These are phyloP conservation scores for Sesamia inferens DNA, from an alignment of 2,888 invertebrate species.

Conservation along the genomic window DNA sequence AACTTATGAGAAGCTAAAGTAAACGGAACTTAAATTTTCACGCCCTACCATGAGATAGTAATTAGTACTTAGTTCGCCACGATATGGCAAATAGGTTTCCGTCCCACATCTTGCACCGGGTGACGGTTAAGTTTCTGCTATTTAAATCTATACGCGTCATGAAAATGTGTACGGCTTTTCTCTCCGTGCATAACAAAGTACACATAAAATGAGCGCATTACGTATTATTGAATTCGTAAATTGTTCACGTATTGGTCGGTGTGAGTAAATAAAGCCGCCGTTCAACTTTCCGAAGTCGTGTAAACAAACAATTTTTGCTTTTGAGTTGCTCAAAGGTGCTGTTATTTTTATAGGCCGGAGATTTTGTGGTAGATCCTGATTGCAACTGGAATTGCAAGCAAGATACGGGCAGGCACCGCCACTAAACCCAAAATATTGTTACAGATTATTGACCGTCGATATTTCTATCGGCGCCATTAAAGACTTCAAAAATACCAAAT, in stretches of 20 bases:
- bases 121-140: conserved; percentile 55
- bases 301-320: conserved; percentile 45
- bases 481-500: neutral
- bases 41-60: conserved; percentile 68
- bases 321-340: conserved; percentile 12
- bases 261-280: conserved; percentile 45
- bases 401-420: conserved; percentile 16
- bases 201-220: conserved; percentile 38
- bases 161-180: conserved; percentile 46
- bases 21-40: conserved; percentile 58
- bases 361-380: conserved; percentile 26
- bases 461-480: conserved; percentile 6
- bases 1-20: conserved; percentile 46
- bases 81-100: conserved; percentile 71
- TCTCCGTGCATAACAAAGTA: conserved; percentile 21
- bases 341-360: conserved; percentile 23
- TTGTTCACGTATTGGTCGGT: conserved; percentile 32
- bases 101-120: conserved; percentile 57
- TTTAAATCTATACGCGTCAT: conserved; percentile 51
- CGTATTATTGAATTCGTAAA: conserved; percentile 44
- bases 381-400: conserved; percentile 29
- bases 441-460: conserved; percentile 19
- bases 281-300: conserved; percentile 41
- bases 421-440: conserved; percentile 25
- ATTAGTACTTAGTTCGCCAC: conserved; percentile 64